Evolutionary conservation across 2,797 vertebrate genomes (phyloP).

Genomic region (Ammospiza maritima): DNA sequence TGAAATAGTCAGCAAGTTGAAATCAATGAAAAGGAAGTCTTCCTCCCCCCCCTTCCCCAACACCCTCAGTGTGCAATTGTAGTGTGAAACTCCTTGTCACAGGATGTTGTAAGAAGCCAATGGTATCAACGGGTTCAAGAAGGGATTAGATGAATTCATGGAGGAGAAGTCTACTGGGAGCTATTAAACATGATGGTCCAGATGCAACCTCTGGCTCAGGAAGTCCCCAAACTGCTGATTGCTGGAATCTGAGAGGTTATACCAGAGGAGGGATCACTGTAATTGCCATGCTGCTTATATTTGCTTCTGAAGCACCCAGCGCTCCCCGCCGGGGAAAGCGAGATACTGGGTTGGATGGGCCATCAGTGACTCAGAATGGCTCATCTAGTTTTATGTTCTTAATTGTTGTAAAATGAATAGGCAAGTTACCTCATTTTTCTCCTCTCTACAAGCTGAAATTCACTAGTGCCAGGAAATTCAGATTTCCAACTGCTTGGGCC

Average conservation of each 20-base stretch:
- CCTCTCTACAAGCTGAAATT: not conserved
- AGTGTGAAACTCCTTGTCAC: conserved; percentile 39
- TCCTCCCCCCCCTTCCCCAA: not conserved
- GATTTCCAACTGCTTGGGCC: not conserved
- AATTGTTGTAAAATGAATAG: not conserved
- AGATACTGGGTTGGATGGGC: not conserved
- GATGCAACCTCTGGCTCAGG: conserved; percentile 67
- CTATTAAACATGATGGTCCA: conserved; percentile 51
- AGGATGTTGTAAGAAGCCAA: conserved; percentile 47
- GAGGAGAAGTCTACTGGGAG: conserved; percentile 29
- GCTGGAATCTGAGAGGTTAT: conserved; percentile 48
- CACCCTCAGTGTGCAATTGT: not conserved
- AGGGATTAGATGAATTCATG: conserved; percentile 53
- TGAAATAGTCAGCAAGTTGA: not conserved
- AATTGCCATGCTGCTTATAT: conserved; percentile 40
- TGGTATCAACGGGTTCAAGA: conserved; percentile 43
- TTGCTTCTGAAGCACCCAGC: not conserved
- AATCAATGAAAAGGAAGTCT: not conserved
- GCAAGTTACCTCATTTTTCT: not conserved
- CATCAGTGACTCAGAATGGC: not conserved
- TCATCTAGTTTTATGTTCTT: not conserved
- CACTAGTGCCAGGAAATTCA: not conserved
- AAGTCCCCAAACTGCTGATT: conserved; percentile 49
- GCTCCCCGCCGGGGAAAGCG: not conserved
- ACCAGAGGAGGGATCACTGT: conserved; percentile 24